Base-by-base conservation (phyloP, 2,113 vertebrate species). In the Gallinago paraguaiae region DNA sequence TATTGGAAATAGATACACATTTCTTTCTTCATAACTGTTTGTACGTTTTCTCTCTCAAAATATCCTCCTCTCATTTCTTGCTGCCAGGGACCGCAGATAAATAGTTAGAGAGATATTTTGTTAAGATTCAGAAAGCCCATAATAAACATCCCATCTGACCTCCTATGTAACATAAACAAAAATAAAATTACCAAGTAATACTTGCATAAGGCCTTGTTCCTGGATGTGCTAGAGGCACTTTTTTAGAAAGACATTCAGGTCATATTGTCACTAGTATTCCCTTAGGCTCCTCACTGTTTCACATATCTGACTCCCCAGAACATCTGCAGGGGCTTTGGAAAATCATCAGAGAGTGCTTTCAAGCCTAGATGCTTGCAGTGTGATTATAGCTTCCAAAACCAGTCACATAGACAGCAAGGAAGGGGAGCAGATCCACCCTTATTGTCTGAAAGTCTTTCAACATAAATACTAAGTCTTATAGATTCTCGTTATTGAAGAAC, bases 351-450 rank as follows among this genome's bases (percentile, higher is more conserved):
- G 35, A 79, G 20, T 70, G 20, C 53, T 86, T 88, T 92, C 35
- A 91, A 82, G 76, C 12, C 17, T 45, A 37, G 12, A 69, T 39
- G 28, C 24, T 74, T 86, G 28, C 17, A 82, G 30, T 22, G 12
- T 72, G 63, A 90, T 90, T 93, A 88, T 50, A 90, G 39, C 39
- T 88, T 97, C 88, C 69, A 76, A 54, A 90, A 45, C 3, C 25
- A 74, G 30, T 37, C 46, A 81, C 0, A 0, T 31, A 82, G 59
- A 82, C 45, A 72, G 57, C 37, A 35, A 72, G 28, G 31, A 63
- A 72, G 12, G 25, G n/a, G 23, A 85, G 13, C 0, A 0, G 69
- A 67, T 50, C 37, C 63, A 50, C 56, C 25, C 28, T 18, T 60
- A 31, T 69, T 90, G 8, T 76, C 41, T 70, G 86, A 88, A 96